A percentile compares a stretch with the other conserved stretches of the same genome.
Conservation (phyloP, 1,140 invertebrate genomes). For the Choristoneura fumiferana region DNA sequence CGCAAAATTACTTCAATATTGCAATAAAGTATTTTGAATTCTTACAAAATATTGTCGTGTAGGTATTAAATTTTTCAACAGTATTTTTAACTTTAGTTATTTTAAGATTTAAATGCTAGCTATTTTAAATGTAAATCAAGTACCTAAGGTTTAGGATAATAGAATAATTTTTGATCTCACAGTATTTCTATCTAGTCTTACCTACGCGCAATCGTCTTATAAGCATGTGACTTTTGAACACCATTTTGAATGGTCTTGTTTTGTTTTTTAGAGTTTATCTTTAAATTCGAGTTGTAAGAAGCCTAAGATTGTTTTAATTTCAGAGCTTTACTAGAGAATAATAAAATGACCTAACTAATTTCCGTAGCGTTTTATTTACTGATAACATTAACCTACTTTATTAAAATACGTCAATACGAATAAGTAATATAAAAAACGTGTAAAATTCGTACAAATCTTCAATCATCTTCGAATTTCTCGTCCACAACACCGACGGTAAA, state of each 20-base stretch:
- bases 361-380: conserved; percentile 36
- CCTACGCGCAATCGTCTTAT: conserved; percentile 73
- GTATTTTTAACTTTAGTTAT: conserved; percentile 85
- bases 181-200: background rate
- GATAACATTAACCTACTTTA: conserved; percentile 8
- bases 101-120: conserved; percentile 35
- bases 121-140: conserved; percentile 40
- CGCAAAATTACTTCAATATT: too few relatives aligned
- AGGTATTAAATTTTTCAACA: too few relatives aligned
- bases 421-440: background rate
- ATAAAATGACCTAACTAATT: conserved; percentile 20
- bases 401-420: too few relatives aligned
- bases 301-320: conserved; percentile 27
- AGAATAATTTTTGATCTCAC: conserved; percentile 7
- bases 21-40: too few relatives aligned
- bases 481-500: conserved; percentile 67
- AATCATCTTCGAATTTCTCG: conserved; percentile 74
- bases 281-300: conserved; percentile 39
- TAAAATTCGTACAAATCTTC: conserved; percentile 19
- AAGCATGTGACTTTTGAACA: background rate
- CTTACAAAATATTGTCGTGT: too few relatives aligned
- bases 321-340: conserved; percentile 37
- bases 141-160: background rate
- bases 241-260: conserved; percentile 23
- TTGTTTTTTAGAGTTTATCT: conserved; percentile 47